A percentile compares a stretch with the other conserved stretches of the same genome.
These are phyloP conservation scores for Myocastor coypus DNA, from an alignment of 2,113 vertebrate species.

Conservation along the genomic window DNA sequence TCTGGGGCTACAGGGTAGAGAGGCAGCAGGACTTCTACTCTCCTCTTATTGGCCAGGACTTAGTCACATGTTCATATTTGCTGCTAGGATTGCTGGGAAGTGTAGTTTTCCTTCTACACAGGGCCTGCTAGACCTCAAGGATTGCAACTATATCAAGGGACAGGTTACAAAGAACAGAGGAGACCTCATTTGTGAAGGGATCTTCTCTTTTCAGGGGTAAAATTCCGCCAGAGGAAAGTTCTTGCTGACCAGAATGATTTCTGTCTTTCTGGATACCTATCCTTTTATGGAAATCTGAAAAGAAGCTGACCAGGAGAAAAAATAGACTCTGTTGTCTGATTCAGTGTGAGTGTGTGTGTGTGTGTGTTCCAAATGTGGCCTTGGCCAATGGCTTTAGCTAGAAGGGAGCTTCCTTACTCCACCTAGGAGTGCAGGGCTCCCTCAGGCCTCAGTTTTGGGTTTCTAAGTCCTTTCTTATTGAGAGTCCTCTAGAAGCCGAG, in stretches of 20 bases:
- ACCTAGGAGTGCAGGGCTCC: neutral
- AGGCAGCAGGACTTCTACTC: neutral
- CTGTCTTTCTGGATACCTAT: neutral
- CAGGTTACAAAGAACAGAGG: neutral
- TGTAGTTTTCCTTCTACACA: neutral
- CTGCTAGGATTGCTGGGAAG: slow-evolving; percentile 21
- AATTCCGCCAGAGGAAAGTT: neutral
- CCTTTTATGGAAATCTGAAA: neutral
- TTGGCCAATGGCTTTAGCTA: neutral
- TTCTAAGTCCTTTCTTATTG: neutral
- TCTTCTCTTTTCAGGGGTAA: neutral
- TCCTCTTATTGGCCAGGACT: neutral
- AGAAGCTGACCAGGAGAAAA: slow-evolving; percentile 24
- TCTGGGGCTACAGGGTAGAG: neutral
- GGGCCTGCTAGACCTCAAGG: neutral
- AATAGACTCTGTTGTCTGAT: neutral
- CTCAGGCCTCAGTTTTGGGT: neutral
- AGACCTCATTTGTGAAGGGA: neutral
- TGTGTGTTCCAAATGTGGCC: neutral
- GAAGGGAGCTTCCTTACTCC: neutral
- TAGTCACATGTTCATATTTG: neutral
- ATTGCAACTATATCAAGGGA: neutral
- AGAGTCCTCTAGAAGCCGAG: neutral
- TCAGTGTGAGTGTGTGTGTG: neutral
- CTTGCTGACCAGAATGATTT: neutral